These are phyloP conservation scores for Bubo scandiacus DNA, from an alignment of 2,113 vertebrate genomes.

Conservation along the genomic window DNA sequence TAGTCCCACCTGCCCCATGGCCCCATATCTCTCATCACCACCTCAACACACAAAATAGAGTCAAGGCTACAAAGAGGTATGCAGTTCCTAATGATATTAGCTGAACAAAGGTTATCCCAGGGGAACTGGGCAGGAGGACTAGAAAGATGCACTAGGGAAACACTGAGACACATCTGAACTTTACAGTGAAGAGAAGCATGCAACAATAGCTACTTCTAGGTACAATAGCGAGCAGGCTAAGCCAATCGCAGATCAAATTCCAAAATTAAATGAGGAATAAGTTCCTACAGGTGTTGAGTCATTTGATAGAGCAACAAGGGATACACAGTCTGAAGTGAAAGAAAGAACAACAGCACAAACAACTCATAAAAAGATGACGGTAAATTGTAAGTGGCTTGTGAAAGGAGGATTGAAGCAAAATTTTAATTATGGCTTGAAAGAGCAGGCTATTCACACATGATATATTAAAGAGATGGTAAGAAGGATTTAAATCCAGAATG, in stretches of 20 bases:
- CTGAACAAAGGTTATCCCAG: not conserved
- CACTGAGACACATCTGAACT: not conserved
- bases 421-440: slow-evolving; percentile 21
- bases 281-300: not conserved
- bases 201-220: not conserved
- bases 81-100: not conserved
- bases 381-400: not conserved
- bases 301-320: not conserved
- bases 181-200: not conserved
- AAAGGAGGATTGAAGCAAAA: slow-evolving; percentile 26
- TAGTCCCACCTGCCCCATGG: not conserved
- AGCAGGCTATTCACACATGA: not conserved
- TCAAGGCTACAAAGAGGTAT: not conserved
- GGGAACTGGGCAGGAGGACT: not conserved
- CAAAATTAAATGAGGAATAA: not conserved
- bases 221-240: not conserved
- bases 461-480: not conserved
- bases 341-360: not conserved
- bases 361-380: not conserved
- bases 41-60: not conserved
- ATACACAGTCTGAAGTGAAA: not conserved
- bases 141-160: not conserved
- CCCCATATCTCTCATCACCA: not conserved
- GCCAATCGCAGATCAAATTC: not conserved
- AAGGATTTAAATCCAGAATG: slow-evolving; percentile 36